Conservation (phyloP, 2,888 invertebrate genomes). For the Eustalomyia histrio region DNA sequence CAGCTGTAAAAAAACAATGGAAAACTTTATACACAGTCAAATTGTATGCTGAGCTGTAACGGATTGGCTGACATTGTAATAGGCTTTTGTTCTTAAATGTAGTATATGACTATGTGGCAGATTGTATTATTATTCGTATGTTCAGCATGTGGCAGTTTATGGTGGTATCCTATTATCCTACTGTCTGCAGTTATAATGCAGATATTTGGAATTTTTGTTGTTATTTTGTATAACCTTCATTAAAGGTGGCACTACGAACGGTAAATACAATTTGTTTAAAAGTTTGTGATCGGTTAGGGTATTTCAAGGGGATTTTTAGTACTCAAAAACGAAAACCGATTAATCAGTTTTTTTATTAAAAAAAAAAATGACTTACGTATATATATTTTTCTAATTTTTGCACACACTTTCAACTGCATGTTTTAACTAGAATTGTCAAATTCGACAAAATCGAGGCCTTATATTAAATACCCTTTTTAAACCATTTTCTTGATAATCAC, state of each 20-base stretch:
- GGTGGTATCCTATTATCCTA: slow-evolving; percentile 2
- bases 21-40: background rate
- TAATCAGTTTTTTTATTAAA: too few relatives aligned
- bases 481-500: too few relatives aligned
- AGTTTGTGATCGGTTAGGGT: background rate
- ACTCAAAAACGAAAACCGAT: too few relatives aligned
- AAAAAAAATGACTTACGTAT: too few relatives aligned
- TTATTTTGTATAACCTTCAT: background rate
- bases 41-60: background rate
- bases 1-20: slow-evolving; percentile 2
- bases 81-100: slow-evolving; percentile 2
- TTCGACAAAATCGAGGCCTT: too few relatives aligned
- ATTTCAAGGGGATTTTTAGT: too few relatives aligned
- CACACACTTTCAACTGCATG: too few relatives aligned
- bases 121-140: background rate
- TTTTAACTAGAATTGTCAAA: too few relatives aligned
- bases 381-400: too few relatives aligned
- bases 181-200: slow-evolving; percentile 39
- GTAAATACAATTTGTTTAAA: background rate
- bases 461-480: too few relatives aligned
- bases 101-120: background rate
- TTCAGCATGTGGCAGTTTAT: slow-evolving; percentile 23
- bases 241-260: background rate
- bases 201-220: slow-evolving; percentile 12
- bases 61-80: slow-evolving; percentile 40